Evolutionary conservation across 2,888 invertebrate genomes (phyloP).

Genomic region (Drosophila ustulata): DNA sequence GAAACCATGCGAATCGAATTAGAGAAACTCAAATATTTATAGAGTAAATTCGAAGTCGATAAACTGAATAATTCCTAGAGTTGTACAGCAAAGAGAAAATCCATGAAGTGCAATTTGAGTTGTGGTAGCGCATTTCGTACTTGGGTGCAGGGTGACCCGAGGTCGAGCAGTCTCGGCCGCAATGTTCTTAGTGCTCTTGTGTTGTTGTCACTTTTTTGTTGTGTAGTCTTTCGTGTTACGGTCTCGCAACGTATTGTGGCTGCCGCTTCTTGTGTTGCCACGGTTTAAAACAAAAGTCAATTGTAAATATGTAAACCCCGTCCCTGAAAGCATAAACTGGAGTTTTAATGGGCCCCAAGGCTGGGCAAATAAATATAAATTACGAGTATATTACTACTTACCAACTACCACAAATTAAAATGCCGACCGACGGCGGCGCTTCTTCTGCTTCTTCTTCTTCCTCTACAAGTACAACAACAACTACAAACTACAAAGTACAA

Average conservation of each 20-base stretch:
- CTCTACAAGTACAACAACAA: constrained; percentile 27
- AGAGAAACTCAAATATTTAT: background rate
- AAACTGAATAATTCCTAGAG: no score
- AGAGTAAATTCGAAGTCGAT: background rate
- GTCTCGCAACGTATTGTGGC: constrained; percentile 12
- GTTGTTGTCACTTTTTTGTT: background rate
- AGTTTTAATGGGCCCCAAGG: constrained; percentile 78
- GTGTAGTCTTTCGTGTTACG: constrained; percentile 7
- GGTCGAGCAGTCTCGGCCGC: background rate
- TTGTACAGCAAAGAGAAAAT: no score
- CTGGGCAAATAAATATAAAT: constrained; percentile 71
- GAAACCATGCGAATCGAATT: no score
- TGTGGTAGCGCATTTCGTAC: background rate
- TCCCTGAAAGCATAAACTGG: constrained; percentile 69
- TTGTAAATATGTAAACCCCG: constrained; percentile 71
- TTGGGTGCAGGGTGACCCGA: constrained; percentile 5
- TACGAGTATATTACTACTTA: constrained; percentile 57
- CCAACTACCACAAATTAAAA: constrained; percentile 71
- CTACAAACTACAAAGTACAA: background rate
- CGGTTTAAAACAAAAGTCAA: constrained; percentile 56
- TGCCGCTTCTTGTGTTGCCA: constrained; percentile 28
- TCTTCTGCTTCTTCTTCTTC: constrained; percentile 7
- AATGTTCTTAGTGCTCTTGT: background rate
- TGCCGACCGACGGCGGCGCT: constrained; percentile 23
- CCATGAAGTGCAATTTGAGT: no score